Conservation (phyloP, 1,140 invertebrate genomes). For the Dendroctonus valens region DNA sequence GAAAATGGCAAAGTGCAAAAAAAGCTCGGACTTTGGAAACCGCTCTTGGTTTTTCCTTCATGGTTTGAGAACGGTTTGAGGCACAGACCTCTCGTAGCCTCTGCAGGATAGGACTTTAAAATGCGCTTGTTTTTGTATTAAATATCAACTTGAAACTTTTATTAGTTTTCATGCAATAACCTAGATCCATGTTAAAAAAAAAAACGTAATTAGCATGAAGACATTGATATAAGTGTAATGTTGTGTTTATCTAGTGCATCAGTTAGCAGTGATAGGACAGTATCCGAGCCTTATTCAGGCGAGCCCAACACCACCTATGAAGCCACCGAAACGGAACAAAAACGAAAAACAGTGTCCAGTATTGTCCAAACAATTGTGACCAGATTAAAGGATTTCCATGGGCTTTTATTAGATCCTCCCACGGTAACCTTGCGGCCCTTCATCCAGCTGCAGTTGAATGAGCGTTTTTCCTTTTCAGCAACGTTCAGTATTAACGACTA, state of each 20-base stretch:
- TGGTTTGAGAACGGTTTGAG: too few species aligned
- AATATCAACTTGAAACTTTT: too few species aligned
- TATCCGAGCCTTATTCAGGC: constrained; percentile 34
- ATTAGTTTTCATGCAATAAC: constrained; percentile 27
- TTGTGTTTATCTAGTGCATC: too few species aligned
- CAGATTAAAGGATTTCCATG: constrained; percentile 69
- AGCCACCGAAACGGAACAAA: constrained; percentile 52
- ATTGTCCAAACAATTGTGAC: constrained; percentile 64
- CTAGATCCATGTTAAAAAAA: constrained; percentile 1
- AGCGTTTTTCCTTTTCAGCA: constrained; percentile 50
- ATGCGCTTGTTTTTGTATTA: too few species aligned
- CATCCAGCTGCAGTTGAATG: neutral
- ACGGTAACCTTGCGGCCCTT: constrained; percentile 54
- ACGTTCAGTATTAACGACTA: constrained; percentile 62
- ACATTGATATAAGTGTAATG: too few species aligned
- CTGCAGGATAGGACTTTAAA: too few species aligned
- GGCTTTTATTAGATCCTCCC: constrained; percentile 71
- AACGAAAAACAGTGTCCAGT: constrained; percentile 58
- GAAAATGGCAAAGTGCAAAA: too few species aligned
- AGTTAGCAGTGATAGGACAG: too few species aligned
- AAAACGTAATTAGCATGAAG: too few species aligned
- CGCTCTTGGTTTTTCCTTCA: too few species aligned
- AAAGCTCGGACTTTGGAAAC: too few species aligned
- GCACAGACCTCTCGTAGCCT: too few species aligned
- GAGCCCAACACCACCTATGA: constrained; percentile 45